These are phyloP conservation scores for Apomyelois bistriatella DNA, from an alignment of 2,888 invertebrate species.

Conservation along the genomic window DNA sequence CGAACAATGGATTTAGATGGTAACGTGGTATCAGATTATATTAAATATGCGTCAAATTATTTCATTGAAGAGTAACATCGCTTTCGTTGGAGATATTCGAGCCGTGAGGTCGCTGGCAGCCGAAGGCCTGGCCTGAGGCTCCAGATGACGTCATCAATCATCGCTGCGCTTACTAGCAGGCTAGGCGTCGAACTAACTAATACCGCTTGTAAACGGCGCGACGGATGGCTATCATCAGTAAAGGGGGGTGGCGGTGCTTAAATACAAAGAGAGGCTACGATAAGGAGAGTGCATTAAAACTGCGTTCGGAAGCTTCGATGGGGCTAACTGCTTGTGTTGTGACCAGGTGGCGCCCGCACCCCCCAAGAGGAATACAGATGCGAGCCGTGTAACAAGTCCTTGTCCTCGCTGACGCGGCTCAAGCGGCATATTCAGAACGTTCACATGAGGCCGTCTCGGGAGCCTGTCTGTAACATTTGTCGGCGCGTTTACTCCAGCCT, in stretches of 20 bases:
- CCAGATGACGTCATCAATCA: conserved; percentile 34
- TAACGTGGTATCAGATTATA: conserved; percentile 65
- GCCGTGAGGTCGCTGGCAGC: conserved; percentile 31
- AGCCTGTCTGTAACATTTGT: conserved; percentile 95
- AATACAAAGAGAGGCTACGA: conserved; percentile 64
- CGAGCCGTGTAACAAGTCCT: conserved; percentile 95
- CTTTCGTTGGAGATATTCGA: conserved; percentile 66
- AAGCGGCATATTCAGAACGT: conserved; percentile 96
- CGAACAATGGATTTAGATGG: conserved; percentile 73
- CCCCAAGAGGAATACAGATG: conserved; percentile 93
- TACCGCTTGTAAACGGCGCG: conserved; percentile 65
- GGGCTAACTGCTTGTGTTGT: conserved; percentile 79
- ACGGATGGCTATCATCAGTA: conserved; percentile 62
- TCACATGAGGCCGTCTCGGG: conserved; percentile 93
- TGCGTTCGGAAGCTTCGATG: conserved; percentile 68
- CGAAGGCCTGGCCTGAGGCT: conserved; percentile 28
- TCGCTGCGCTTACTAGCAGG: conserved; percentile 21
- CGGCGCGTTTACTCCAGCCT: conserved; percentile 95
- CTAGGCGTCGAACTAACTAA: conserved; percentile 52
- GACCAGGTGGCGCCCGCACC: conserved; percentile 86
- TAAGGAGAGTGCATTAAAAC: conserved; percentile 77
- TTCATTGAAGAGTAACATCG: conserved; percentile 67
- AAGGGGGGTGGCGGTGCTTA: conserved; percentile 79
- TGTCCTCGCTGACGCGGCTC: conserved; percentile 91
- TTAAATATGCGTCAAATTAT: conserved; percentile 49